Conservation (phyloP, 2,888 invertebrate species). For the Sinohyriopsis cumingii region DNA sequence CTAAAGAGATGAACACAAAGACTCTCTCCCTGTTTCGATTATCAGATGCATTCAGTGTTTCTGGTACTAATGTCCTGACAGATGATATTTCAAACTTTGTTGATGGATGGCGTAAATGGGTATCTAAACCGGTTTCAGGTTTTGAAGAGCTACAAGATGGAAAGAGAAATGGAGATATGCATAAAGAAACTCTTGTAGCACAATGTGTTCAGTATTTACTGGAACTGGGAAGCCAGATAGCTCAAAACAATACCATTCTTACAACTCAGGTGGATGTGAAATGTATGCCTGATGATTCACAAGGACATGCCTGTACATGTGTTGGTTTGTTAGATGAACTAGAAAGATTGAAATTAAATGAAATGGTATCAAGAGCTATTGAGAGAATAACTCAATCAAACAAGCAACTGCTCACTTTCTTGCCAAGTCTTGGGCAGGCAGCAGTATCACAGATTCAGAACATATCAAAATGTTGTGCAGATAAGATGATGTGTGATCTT, state of each 20-base stretch:
- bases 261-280: slow-evolving; percentile 38
- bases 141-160: slow-evolving; percentile 3
- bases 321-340: slow-evolving; percentile 32
- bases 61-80: slow-evolving; percentile 10
- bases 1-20: slow-evolving; percentile 10
- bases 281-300: slow-evolving; percentile 24
- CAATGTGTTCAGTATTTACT: not conserved
- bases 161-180: not conserved
- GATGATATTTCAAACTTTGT: slow-evolving; percentile 14
- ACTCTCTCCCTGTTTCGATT: slow-evolving; percentile 23
- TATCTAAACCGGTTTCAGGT: slow-evolving; percentile 15
- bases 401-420: no score
- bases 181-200: not conserved
- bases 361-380: slow-evolving; percentile 14
- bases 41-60: slow-evolving; percentile 25
- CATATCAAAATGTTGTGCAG: no score
- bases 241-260: slow-evolving; percentile 16
- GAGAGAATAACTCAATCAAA: slow-evolving; percentile 1
- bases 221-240: not conserved
- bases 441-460: no score
- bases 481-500: not conserved
- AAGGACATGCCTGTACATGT: slow-evolving; percentile 28
- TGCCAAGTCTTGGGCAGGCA: no score
- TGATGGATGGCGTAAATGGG: slow-evolving; percentile 21
- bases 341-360: slow-evolving; percentile 26